These are phyloP conservation scores for Nipponacmea schrenckii DNA, from an alignment of 2,888 invertebrate species.

Conservation along the genomic window DNA sequence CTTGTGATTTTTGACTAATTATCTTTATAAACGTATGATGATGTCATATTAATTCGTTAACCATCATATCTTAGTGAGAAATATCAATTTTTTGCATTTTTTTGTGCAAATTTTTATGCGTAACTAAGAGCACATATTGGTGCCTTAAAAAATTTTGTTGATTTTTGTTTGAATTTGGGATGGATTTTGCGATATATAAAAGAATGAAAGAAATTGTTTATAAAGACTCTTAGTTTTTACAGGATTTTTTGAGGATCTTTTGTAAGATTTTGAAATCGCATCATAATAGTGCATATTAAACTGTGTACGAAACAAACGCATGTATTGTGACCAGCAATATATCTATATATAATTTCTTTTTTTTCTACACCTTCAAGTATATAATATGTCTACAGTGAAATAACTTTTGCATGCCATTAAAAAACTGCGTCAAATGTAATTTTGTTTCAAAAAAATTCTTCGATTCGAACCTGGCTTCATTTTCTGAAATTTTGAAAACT, in stretches of 20 bases:
- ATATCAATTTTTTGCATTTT: too few species aligned
- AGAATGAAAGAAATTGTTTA: not conserved
- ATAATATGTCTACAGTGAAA: not conserved
- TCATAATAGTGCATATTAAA: not conserved
- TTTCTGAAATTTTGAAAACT: too few species aligned
- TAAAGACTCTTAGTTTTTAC: not conserved
- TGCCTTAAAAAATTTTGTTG: not conserved
- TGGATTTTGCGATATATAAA: too few species aligned
- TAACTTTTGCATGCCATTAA: too few species aligned
- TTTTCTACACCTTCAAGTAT: not conserved
- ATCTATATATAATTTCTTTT: not conserved
- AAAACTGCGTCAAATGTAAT: too few species aligned
- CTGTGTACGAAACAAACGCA: not conserved
- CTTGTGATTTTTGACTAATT: too few species aligned
- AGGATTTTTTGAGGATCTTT: conserved; percentile 7
- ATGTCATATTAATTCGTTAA: too few species aligned
- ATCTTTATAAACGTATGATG: too few species aligned
- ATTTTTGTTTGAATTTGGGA: not conserved
- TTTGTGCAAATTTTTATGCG: not conserved
- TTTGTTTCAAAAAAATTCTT: too few species aligned
- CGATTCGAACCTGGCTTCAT: too few species aligned
- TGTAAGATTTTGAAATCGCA: not conserved
- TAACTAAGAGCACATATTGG: not conserved
- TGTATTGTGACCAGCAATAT: not conserved
- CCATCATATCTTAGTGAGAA: too few species aligned